These are phyloP conservation scores for Sinocyclocheilus rhinocerous DNA, from an alignment of 2,113 vertebrate species.

Conservation along the genomic window DNA sequence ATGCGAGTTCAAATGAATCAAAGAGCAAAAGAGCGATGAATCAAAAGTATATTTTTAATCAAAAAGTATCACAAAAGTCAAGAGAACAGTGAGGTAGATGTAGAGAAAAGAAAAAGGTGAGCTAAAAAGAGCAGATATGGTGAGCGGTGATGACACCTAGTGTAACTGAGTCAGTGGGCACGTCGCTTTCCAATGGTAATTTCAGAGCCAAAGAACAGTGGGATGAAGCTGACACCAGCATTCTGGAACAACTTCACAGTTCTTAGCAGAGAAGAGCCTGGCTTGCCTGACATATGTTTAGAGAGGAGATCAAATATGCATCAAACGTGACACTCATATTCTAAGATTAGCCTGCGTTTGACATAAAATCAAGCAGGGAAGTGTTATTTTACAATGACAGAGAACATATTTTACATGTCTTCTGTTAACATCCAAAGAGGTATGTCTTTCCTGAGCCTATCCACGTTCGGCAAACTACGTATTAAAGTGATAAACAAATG, in stretches of 20 bases:
- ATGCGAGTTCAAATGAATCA: too few species aligned
- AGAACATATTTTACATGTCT: neutral
- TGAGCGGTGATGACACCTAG: neutral
- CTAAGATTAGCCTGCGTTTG: slow-evolving; percentile 28
- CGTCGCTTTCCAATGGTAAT: slow-evolving; percentile 16
- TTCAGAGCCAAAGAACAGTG: slow-evolving; percentile 20
- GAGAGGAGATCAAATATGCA: slow-evolving; percentile 36
- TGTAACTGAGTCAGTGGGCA: slow-evolving; percentile 18
- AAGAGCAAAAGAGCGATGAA: too few species aligned
- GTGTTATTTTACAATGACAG: neutral
- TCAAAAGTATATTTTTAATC: neutral
- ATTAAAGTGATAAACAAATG: neutral
- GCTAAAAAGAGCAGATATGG: neutral
- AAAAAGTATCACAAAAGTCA: neutral
- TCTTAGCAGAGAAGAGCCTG: slow-evolving; percentile 18
- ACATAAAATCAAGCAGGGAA: neutral
- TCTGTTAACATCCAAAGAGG: neutral
- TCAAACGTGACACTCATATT: neutral
- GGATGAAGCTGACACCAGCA: slow-evolving; percentile 24
- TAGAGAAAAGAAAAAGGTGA: neutral
- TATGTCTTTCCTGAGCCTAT: neutral
- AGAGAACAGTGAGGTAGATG: neutral
- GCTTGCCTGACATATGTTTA: slow-evolving; percentile 41
- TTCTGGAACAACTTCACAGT: slow-evolving; percentile 30
- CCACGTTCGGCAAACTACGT: neutral